Evolutionary conservation across 2,797 vertebrate genomes (phyloP), one percentile per base, ranked within the genome.

Genomic region (Rhabdophis nuchalis): DNA sequence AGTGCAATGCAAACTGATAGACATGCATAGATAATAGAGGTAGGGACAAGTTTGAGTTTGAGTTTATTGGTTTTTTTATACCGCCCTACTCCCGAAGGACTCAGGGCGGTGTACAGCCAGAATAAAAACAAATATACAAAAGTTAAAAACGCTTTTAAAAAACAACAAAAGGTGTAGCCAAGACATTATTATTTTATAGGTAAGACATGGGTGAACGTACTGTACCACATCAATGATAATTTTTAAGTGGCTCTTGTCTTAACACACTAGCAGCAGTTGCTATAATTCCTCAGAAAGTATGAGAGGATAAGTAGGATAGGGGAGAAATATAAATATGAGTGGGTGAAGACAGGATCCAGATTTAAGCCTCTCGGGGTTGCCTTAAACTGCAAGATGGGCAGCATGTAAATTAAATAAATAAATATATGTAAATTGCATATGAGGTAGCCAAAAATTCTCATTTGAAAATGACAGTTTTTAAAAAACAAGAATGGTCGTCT

Each of bases 231-330:
- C 36, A 77, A 25, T 41, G 36, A 25, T 41, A 77, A 41, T 77
- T 85, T 95, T 95, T 41, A 88, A 94, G 86, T 27, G 3, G 32
- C 54, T 94, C 91, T 95, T 95, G 56, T 94, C 0, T 0, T 93
- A 95, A 93, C 32, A 95, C 25, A 86, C 20, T 14, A 93, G 53
- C 36, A 77, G 20, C 20, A 41, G 36, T 41, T 41, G 36, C 36
- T 77, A 11, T 77, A 41, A 41, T 77, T 77, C 72, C 9, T 41
- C 36, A 77, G 36, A 77, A 41, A 23, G 36, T 77, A 77, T 23
- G 36, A 77, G 3, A 41, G 32, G 8, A 77, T 41, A 77, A 10
- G 18, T 77, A 77, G 18, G 18, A 41, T 3, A 20, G 32, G 72
- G 88, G 87, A 53, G 94, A 94, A 68, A 89, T 92, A 90, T 93